Conservation (phyloP, 2,113 vertebrate species). For the Corydoras sp. region DNA sequence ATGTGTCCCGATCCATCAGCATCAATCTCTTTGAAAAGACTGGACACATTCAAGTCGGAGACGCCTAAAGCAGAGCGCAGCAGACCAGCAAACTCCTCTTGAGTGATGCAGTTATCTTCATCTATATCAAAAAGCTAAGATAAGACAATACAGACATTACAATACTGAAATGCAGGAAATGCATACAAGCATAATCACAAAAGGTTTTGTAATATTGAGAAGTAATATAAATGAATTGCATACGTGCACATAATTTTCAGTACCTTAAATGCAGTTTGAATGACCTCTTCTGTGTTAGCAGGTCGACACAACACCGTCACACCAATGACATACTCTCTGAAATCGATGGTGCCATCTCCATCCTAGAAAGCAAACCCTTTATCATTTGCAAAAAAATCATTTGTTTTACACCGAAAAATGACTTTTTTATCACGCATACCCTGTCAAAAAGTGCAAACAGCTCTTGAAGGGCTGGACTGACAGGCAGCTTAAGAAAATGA, state of each 20-base stretch:
- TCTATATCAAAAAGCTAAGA: constrained; percentile 87
- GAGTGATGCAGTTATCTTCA: constrained; percentile 80
- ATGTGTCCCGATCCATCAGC: constrained; percentile 72
- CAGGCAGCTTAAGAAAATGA: constrained; percentile 80
- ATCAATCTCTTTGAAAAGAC: constrained; percentile 88
- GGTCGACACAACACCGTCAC: constrained; percentile 88
- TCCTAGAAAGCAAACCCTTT: constrained; percentile 61
- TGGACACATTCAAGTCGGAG: constrained; percentile 75
- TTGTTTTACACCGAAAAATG: too few species aligned
- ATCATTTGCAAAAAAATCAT: too few species aligned
- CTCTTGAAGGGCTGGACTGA: constrained; percentile 76
- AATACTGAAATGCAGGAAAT: not conserved
- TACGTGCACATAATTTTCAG: too few species aligned
- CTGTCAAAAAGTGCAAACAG: constrained; percentile 92
- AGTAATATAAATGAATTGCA: too few species aligned
- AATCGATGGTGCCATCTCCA: constrained; percentile 90
- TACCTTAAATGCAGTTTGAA: constrained; percentile 89
- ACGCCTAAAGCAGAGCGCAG: constrained; percentile 83
- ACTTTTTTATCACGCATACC: constrained; percentile 62
- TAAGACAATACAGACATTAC: not conserved
- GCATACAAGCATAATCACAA: too few species aligned
- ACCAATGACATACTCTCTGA: constrained; percentile 96
- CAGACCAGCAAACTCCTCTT: constrained; percentile 78
- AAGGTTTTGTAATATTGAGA: too few species aligned
- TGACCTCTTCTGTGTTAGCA: constrained; percentile 89